Evolutionary conservation across 2,797 vertebrate genomes (phyloP), one percentile per base, ranked within the genome.

Genomic region (Monodelphis domestica): DNA sequence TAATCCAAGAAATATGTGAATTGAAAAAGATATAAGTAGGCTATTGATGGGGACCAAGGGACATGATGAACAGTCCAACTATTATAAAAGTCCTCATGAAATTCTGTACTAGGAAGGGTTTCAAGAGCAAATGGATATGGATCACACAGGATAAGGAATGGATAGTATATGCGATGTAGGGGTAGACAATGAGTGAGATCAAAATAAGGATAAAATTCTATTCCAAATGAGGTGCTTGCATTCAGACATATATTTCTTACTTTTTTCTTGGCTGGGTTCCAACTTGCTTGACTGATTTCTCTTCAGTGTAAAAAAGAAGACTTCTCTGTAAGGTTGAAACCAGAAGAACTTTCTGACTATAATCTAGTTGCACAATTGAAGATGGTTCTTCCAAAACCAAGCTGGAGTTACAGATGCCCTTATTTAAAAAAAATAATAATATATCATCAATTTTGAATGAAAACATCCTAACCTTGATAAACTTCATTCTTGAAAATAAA

Each of bases 301-400:
- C 99, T 95, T 99, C 99, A 0, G 99, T 99, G 97, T 99, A 98
- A 97, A 99, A 99, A 4, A 99, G 98, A 52, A 99, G 94, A 53
- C 99, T 99, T 29, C 99, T 97, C 91, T 99, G 99, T 53, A 98
- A 96, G 4, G 99, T 99, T 0, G 99, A 99, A 89, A 99, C 98
- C 4, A 99, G 99, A 95, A 99, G 98, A 56, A 99, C 98, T 95
- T 99, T 99, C 97, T 99, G 99, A 97, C 98, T 99, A 96, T 99
- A 99, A 92, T 99, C 99, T 98, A 99, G 94, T 98, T 99, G 99
- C 15, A 99, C 99, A 54, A 99, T 98, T 0, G 98, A 99, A 54
- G 99, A 99, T 0, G 98, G 95, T 97, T 99, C 99, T 96, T 99
- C 99, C 90, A 99, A 91, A 87, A 99, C 98, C 94, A 99, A 96